A percentile compares a stretch with the other conserved stretches of the same genome.
Conservation (phyloP, 2,113 vertebrate genomes). For the Acinonyx jubatus region DNA sequence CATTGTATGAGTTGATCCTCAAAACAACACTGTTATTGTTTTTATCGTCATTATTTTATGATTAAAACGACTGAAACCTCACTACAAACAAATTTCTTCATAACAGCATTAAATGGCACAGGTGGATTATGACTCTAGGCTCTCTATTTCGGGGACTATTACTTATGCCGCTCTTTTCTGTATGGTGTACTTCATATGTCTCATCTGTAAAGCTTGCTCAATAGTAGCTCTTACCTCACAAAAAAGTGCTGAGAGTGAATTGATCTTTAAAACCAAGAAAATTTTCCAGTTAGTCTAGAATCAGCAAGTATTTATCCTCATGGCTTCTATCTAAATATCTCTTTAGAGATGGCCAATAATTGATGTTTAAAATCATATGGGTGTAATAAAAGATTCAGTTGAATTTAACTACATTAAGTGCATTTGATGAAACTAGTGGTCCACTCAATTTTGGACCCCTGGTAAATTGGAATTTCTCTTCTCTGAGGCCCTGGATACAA, state of each 20-base stretch:
- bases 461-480: background rate
- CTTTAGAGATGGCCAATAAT: background rate
- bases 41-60: background rate
- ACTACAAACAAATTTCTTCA: background rate
- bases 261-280: constrained; percentile 18
- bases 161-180: background rate
- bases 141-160: background rate
- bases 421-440: background rate
- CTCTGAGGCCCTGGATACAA: background rate
- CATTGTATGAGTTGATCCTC: background rate
- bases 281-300: background rate
- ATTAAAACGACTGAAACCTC: background rate
- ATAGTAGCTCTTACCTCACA: background rate
- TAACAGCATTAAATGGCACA: background rate
- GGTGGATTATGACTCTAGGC: background rate
- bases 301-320: background rate
- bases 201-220: background rate
- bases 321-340: background rate
- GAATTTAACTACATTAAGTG: background rate
- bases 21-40: background rate
- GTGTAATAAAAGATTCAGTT: background rate
- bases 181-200: background rate
- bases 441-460: background rate
- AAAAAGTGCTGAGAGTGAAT: background rate
- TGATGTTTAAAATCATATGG: background rate